phyloP scores from a whole-genome alignment of 1,140 invertebrate species.

The Listronotus bonariensis region DNA sequence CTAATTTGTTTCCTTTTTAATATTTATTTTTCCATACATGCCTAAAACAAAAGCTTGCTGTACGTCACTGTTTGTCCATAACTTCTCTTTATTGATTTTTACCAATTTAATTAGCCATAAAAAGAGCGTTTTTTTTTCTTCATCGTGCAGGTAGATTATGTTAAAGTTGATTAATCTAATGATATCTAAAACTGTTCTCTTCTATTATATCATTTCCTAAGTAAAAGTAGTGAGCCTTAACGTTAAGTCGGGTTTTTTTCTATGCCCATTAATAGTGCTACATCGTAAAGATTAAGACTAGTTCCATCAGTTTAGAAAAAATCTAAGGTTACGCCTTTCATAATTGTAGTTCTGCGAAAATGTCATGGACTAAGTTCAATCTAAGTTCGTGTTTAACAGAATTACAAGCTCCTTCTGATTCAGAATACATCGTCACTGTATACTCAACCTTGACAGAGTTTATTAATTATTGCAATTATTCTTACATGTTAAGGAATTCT shows the following conservation, averaged over 20 bases:
- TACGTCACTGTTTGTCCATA: too few species aligned
- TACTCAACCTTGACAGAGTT: conserved; percentile 26
- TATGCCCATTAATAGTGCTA: background rate
- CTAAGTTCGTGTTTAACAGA: conserved; percentile 25
- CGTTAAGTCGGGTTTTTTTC: background rate
- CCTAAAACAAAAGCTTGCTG: too few species aligned
- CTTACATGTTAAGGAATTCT: conserved; percentile 26
- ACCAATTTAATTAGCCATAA: too few species aligned
- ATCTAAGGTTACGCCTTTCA: conserved; percentile 34
- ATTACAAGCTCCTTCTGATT: conserved; percentile 28
- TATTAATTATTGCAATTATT: conserved; percentile 36
- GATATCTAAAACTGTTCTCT: too few species aligned
- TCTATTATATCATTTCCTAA: conserved; percentile 3
- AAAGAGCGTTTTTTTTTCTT: too few species aligned
- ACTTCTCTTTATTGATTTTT: too few species aligned
- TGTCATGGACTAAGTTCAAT: conserved; percentile 36
- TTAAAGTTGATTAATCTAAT: too few species aligned
- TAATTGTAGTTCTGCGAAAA: conserved; percentile 35
- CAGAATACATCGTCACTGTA: conserved; percentile 27
- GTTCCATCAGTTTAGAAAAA: conserved; percentile 31
- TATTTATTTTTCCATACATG: too few species aligned
- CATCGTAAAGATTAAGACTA: conserved; percentile 25
- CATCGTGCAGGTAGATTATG: too few species aligned
- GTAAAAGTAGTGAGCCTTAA: conserved; percentile 8
- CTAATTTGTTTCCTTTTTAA: too few species aligned